Conservation (phyloP, 2,797 vertebrate species). For the Enteromius paludinosus region DNA sequence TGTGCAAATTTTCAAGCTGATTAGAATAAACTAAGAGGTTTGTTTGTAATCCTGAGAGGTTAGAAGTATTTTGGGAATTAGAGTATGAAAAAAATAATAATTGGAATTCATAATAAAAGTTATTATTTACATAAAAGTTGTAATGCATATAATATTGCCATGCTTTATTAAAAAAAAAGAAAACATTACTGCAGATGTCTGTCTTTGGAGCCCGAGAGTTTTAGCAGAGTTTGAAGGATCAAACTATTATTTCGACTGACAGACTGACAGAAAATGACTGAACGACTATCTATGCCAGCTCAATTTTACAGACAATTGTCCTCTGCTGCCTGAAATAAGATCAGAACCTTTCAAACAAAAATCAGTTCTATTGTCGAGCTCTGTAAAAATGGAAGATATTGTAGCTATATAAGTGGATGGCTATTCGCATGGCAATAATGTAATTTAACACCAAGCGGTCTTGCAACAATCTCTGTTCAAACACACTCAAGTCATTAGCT, state of each 20-base stretch:
- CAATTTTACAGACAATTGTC: background rate
- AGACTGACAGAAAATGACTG: background rate
- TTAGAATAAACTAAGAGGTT: conserved; percentile 28
- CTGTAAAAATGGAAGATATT: background rate
- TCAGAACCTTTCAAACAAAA: conserved; percentile 18
- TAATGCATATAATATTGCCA: background rate
- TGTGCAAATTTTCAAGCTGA: background rate
- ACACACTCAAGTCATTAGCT: conserved; percentile 1
- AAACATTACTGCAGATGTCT: background rate
- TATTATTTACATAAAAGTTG: conserved; percentile 9
- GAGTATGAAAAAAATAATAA: background rate
- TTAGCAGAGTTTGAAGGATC: background rate
- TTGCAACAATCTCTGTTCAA: conserved; percentile 1
- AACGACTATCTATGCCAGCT: background rate
- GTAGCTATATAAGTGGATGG: background rate
- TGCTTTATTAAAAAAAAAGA: background rate
- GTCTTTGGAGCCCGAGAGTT: background rate
- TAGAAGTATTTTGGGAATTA: conserved; percentile 2
- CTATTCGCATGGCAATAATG: conserved; percentile 21
- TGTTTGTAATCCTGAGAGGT: conserved; percentile 20
- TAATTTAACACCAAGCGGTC: background rate
- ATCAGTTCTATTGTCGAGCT: conserved; percentile 12
- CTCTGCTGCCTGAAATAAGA: conserved; percentile 10
- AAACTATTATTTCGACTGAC: background rate
- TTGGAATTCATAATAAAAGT: conserved; percentile 2